Base-by-base conservation (phyloP, 1,140 invertebrate genomes). In the Chironomus striatipennis region DNA sequence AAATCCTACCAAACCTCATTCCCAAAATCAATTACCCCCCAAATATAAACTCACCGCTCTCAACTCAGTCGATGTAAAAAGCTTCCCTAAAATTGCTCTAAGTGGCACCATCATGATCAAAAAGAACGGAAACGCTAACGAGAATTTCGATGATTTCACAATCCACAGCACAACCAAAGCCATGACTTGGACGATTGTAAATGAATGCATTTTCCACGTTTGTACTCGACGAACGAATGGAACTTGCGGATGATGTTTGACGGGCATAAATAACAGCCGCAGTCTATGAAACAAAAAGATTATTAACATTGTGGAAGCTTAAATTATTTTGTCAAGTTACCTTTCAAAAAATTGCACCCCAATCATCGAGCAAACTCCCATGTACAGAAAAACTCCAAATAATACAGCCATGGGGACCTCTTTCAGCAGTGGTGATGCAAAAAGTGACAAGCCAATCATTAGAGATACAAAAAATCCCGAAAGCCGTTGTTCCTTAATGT, bases 321-420 rank as follows among this genome's bases (percentile, higher is more conserved):
- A 15, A 47, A 47, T 9, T 12, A 8, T 17, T 18, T 1, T 3
- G n/a, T 1, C 7, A 17, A 17, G 64, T 18, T 18, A 73, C 73
- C 73, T 73, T 42, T 96, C 93, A 82, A 94, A 93, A 78, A 96
- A 88, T 82, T 96, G 94, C 21, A 96, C 93, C 70, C 93, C 93
- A 79, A 89, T 90, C 6, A 93, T 90, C 0, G 94, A 92, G 0
- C 93, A 93, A 73, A 96, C 89, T 34, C 96, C 96, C 90, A 97
- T 94, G 83, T 97, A 98, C 0, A 97, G 86, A 81, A 98, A 98
- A 2, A 97, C 92, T 18, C 96, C 96, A 80, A 97, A 93, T 2
- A 98, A 85, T 42, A 95, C 94, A 10, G 95, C 88, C 85, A 96
- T 91, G 0, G 95, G 94, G 73, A 96, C 90, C 17, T 90, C 83